Base-by-base conservation (phyloP, 2,888 invertebrate genomes). In the Scrobipalpa costella region DNA sequence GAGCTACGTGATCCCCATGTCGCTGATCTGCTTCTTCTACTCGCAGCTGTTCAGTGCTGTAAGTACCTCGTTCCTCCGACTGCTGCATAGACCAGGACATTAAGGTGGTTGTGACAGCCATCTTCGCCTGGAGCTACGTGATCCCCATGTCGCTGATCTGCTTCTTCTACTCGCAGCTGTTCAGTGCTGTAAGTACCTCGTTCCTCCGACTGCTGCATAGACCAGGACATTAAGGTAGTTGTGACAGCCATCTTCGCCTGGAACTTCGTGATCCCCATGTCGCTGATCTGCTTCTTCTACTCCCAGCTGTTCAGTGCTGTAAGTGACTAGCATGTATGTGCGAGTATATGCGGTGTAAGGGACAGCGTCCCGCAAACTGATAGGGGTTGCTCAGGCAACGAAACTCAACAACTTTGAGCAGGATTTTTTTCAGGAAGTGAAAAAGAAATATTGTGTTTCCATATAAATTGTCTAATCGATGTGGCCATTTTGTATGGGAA, bases 21-120 rank as follows among this genome's bases (percentile, higher is more conserved):
- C 11, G 2, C 21, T 50, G 1, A 50, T 50, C 19, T 50, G 50
- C 19, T 50, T 19, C 50, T 50, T 50, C 50, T 21, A 50, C 21
- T 50, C 50, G 50, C 50, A 50, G 21, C 19, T 50, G 9, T 50
- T 50, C 50, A 50, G 93, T 36, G 94, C 94, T 69, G 95, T 95
- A 67, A 87, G 93, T 75, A 72, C n/a, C n/a, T n/a, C n/a, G n/a
- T n/a, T n/a, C n/a, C n/a, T n/a, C n/a, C n/a, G n/a, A n/a, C n/a
- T n/a, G n/a, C n/a, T n/a, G n/a, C n/a, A n/a, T 6, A n/a, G 6
- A 47, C 1, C 7, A 47, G 7, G 15, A 47, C 47, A 47, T 17
- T n/a, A 47, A n/a, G 7, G 15, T 15, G 11, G 7, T n/a, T 7
- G 47, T 47, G 17, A 13, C n/a, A 13, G n/a, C 15, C 17, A 17